Conservation (phyloP, 2,113 vertebrate genomes). For the Anhinga anhinga region DNA sequence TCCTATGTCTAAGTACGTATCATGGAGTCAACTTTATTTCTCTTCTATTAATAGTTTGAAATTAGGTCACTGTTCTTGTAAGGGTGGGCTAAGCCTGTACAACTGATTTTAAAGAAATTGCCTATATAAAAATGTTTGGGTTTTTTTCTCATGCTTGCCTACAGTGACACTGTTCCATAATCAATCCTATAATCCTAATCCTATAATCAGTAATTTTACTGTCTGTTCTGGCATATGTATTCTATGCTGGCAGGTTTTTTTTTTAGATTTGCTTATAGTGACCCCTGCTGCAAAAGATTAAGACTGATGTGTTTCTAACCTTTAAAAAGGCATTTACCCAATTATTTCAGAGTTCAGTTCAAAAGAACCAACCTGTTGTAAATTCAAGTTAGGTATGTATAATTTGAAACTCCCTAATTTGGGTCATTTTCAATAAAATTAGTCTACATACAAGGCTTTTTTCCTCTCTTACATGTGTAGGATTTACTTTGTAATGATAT, state of each 20-base stretch:
- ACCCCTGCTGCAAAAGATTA: conserved; percentile 53
- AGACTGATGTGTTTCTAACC: background rate
- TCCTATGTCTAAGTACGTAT: conserved; percentile 26
- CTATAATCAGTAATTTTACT: background rate
- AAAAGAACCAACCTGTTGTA: background rate
- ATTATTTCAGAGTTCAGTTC: background rate
- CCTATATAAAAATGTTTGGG: background rate
- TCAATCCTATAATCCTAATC: background rate
- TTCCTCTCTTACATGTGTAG: background rate
- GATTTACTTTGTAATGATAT: background rate
- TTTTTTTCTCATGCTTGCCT: background rate
- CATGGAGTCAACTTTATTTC: conserved; percentile 34
- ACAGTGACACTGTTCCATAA: background rate
- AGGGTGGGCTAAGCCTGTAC: background rate
- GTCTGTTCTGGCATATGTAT: background rate
- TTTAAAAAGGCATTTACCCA: background rate
- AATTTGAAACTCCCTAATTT: background rate
- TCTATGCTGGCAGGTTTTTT: background rate
- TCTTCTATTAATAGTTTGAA: conserved; percentile 58
- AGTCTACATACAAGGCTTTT: background rate
- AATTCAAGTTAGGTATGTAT: background rate
- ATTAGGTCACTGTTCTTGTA: conserved; percentile 28
- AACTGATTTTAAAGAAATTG: conserved; percentile 9
- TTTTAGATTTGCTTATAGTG: conserved; percentile 44
- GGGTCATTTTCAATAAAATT: background rate